Evolutionary conservation across 2,113 vertebrate species (phyloP).

Genomic region (Redunca redunca): DNA sequence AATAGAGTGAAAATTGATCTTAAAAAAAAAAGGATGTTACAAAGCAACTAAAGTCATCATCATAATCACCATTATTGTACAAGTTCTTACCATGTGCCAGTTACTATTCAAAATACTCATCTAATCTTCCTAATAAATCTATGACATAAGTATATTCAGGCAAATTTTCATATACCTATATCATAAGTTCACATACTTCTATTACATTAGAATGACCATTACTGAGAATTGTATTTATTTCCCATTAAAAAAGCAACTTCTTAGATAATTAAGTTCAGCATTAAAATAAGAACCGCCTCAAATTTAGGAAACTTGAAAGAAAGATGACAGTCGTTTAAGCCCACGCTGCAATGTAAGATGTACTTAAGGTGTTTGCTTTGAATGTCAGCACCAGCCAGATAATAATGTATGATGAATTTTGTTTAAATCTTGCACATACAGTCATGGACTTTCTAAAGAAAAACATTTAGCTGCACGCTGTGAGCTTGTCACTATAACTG

Average conservation of each 20-base stretch:
- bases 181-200: background rate
- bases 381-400: background rate
- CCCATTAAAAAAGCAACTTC: background rate
- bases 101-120: background rate
- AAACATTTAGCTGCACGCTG: constrained; percentile 22
- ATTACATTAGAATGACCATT: background rate
- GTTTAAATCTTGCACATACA: background rate
- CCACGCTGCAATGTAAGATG: background rate
- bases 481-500: constrained; percentile 23
- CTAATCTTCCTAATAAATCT: background rate
- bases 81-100: background rate
- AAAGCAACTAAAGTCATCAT: background rate
- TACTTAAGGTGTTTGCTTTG: background rate
- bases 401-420: background rate
- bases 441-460: constrained; percentile 33
- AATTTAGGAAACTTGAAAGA: background rate
- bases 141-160: background rate
- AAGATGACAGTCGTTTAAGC: background rate
- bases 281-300: background rate
- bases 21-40: background rate
- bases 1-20: background rate
- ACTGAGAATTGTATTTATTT: background rate
- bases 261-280: background rate
- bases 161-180: background rate
- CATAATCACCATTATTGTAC: background rate